These are phyloP conservation scores for Semnornis frantzii DNA, from an alignment of 2,113 vertebrate species.

Conservation along the genomic window DNA sequence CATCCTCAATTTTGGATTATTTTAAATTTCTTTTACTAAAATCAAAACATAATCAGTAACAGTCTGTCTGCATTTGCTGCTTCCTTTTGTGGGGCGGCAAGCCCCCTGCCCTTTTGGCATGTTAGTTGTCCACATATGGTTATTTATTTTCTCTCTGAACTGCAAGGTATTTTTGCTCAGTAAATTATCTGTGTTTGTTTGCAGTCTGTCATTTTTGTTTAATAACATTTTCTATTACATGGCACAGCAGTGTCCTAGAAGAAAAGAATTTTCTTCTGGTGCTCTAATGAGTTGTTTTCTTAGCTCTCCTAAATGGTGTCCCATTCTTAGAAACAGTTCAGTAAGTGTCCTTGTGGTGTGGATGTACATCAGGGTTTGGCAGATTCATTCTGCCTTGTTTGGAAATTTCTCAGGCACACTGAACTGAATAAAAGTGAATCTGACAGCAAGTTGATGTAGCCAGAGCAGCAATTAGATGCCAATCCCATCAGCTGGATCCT, in stretches of 20 bases:
- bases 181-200: background rate
- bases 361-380: background rate
- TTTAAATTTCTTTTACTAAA: conserved; percentile 27
- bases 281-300: conserved; percentile 36
- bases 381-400: background rate
- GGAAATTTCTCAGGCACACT: background rate
- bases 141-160: conserved; percentile 16
- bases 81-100: background rate
- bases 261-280: conserved; percentile 29
- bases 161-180: conserved; percentile 15
- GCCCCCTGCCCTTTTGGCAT: background rate
- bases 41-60: background rate
- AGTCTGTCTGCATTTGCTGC: background rate
- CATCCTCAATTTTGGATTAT: background rate
- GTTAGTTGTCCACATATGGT: background rate
- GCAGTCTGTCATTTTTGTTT: background rate
- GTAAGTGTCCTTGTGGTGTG: background rate
- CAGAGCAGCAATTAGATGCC: background rate
- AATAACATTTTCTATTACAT: background rate
- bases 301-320: background rate
- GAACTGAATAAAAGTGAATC: background rate
- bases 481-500: background rate
- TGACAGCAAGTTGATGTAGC: background rate
- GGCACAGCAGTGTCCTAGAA: background rate
- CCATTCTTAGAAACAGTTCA: background rate